Base-by-base conservation (phyloP, 2,888 invertebrate species). In the Chloromyia formosa region DNA sequence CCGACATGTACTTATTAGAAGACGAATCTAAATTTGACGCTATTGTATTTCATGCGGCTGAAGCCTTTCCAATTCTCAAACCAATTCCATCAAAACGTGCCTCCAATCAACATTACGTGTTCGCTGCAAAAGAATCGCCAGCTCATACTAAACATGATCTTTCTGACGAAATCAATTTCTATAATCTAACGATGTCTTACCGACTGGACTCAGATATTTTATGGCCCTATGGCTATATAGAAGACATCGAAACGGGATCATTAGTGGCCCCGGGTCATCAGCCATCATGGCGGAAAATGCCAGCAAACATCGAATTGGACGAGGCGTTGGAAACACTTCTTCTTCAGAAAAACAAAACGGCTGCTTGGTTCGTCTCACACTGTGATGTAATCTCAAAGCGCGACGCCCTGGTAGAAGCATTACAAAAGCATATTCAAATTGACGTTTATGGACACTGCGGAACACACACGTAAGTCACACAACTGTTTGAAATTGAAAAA, bases 381-480 rank as follows among this genome's bases (percentile, higher is more conserved):
- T 89, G 89, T 78, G 16, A 81, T 1, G 85, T 87, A 0, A 76
- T 81, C 5, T 88, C 88, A 74, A 79, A 82, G 16, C 83, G 89
- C 16, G 85, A 86, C 75, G 64, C 81, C 9, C 82, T 87, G 73
- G 86, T 85, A 7, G 75, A 81, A 72, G 88, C 87, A 76, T 81
- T 93, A 58, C 84, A 86, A 62, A 86, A 87, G 75, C 84, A 88
- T 80, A 87, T 92, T 16, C 78, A 84, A 1, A 87, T 92, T 14
- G 90, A 91, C 80, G 85, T 91, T 20, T 91, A 86, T 80, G 92
- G 91, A n/a, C 80, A 80, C 0, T 92, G 92, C 81, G 90, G 91
- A 0, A 78, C 79, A 0, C 78, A 82, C 1, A 82, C 79, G 79
- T 87, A 74, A 79, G 78, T 78, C 60, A 27, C 3, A n/a, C 60